phyloP scores from a whole-genome alignment of 2,888 invertebrate genomes.

The Hemaris fuciformis region DNA sequence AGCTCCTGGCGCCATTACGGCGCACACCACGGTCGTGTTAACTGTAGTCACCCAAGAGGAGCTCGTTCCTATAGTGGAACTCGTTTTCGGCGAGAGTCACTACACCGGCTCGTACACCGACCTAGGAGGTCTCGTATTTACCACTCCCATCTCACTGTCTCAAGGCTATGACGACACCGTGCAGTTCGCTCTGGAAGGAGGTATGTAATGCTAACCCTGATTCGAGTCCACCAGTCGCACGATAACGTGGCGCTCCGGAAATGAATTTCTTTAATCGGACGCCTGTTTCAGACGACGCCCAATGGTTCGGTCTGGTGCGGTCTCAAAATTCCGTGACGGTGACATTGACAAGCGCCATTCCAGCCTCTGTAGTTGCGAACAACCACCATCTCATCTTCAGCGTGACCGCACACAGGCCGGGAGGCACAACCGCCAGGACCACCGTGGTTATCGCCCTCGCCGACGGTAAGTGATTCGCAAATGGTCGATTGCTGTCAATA shows the following conservation, averaged over 20 bases:
- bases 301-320: constrained; percentile 34
- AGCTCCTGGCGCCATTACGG: constrained; percentile 28
- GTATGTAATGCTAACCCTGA: neutral
- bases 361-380: constrained; percentile 19
- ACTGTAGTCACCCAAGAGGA: neutral
- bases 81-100: constrained; percentile 21
- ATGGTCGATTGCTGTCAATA: too few species aligned
- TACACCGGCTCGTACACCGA: constrained; percentile 24
- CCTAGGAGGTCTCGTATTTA: constrained; percentile 18
- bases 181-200: constrained; percentile 23
- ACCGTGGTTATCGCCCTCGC: constrained; percentile 22
- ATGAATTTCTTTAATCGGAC: neutral
- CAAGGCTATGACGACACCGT: constrained; percentile 19
- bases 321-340: constrained; percentile 15
- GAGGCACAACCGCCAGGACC: constrained; percentile 19
- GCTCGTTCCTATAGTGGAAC: neutral
- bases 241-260: too few species aligned
- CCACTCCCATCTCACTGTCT: constrained; percentile 19
- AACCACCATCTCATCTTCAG: constrained; percentile 36
- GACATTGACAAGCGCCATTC: constrained; percentile 14
- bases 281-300: constrained; percentile 37
- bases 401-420: constrained; percentile 18
- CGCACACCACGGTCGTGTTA: constrained; percentile 36
- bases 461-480: constrained; percentile 7
- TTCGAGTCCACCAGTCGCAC: too few species aligned